Conservation (phyloP, 2,113 vertebrate genomes). For the Gallinago paraguaiae region DNA sequence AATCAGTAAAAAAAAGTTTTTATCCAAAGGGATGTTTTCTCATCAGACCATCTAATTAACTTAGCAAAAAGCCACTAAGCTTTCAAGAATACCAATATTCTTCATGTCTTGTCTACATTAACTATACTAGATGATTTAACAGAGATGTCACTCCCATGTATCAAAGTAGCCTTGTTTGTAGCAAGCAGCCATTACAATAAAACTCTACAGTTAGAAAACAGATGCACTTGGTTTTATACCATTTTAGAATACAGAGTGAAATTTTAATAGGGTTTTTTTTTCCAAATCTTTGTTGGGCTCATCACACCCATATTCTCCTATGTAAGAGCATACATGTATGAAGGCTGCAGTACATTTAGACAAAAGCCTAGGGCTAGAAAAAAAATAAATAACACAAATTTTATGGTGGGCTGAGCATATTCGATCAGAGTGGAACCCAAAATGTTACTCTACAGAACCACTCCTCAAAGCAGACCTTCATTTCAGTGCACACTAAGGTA, state of each 20-base stretch:
- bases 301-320: not conserved
- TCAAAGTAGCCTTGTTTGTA: not conserved
- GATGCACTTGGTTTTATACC: not conserved
- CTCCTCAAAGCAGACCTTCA: not conserved
- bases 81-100: conserved; percentile 3
- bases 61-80: not conserved
- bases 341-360: not conserved
- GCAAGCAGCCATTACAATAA: not conserved
- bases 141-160: not conserved
- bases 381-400: not conserved
- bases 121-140: not conserved
- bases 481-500: not conserved
- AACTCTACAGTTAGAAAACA: not conserved
- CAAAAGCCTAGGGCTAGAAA: not conserved
- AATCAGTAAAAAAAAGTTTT: conserved; percentile 9
- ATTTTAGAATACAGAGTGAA: not conserved
- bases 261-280: not conserved
- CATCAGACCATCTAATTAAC: conserved; percentile 1
- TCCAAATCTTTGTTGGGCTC: not conserved
- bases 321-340: fast-evolving
- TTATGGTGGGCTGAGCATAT: not conserved
- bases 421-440: not conserved
- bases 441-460: not conserved
- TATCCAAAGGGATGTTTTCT: not conserved
- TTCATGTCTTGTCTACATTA: not conserved